These are phyloP conservation scores for Morpho deidamia DNA, from an alignment of 2,888 invertebrate species.

Conservation along the genomic window DNA sequence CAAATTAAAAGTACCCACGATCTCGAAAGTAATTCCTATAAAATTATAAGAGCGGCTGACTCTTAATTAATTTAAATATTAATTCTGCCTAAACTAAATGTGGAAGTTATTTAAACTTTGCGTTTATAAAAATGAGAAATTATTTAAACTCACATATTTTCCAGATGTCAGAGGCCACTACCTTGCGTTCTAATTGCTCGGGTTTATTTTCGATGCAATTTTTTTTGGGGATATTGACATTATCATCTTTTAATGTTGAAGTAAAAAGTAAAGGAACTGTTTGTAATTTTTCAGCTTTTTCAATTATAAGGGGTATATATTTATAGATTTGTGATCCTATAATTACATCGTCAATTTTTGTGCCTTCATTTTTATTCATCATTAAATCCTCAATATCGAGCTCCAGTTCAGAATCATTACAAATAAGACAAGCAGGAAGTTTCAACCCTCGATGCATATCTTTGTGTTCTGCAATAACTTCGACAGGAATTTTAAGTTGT, in stretches of 20 bases:
- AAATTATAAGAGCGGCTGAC: too few species aligned
- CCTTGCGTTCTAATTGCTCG: constrained; percentile 15
- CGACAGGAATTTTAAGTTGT: constrained; percentile 19
- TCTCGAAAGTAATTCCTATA: too few species aligned
- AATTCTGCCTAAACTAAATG: too few species aligned
- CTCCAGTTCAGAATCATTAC: constrained; percentile 36
- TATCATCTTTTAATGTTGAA: constrained; percentile 27
- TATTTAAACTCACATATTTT: constrained; percentile 15
- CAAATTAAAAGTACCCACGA: too few species aligned
- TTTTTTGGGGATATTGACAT: background rate
- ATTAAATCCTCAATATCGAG: constrained; percentile 33
- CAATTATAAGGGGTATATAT: constrained; percentile 28
- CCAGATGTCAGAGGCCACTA: background rate
- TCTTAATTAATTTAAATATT: too few species aligned
- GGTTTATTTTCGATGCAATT: background rate
- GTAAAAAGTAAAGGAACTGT: constrained; percentile 34
- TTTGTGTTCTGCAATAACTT: constrained; percentile 15
- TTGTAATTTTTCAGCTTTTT: constrained; percentile 24
- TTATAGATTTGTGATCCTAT: constrained; percentile 45
- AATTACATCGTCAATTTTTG: constrained; percentile 36
- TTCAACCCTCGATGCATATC: constrained; percentile 19
- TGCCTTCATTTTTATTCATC: constrained; percentile 18
- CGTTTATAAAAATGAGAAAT: too few species aligned
- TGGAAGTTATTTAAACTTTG: too few species aligned
- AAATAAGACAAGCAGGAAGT: constrained; percentile 25